phyloP scores from a whole-genome alignment of 1,140 invertebrate species.

The Hylaeus volcanicus region DNA sequence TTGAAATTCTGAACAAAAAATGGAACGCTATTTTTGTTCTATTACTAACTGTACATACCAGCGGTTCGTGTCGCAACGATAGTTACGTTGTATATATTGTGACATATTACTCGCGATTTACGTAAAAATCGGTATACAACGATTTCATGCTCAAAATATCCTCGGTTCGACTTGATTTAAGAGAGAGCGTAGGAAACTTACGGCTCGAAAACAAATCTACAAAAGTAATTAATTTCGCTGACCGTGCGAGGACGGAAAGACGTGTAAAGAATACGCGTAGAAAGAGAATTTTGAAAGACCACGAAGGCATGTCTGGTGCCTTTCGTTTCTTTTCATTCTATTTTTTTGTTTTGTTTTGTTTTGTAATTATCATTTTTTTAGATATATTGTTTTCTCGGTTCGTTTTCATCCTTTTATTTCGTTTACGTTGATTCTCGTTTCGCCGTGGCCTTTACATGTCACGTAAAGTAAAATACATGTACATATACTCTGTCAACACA shows the following conservation, averaged over 20 bases:
- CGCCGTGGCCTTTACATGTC: neutral
- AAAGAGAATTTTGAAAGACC: conserved; percentile 28
- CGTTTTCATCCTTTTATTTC: neutral
- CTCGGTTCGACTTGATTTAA: conserved; percentile 1
- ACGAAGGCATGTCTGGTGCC: neutral
- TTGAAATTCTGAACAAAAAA: neutral
- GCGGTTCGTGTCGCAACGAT: neutral
- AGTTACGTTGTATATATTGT: conserved; percentile 39
- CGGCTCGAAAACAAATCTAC: conserved; percentile 54
- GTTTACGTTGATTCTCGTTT: neutral
- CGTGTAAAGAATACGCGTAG: conserved; percentile 32
- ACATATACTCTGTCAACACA: conserved; percentile 5
- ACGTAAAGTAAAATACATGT: neutral
- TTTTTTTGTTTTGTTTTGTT: neutral
- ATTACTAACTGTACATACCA: neutral
- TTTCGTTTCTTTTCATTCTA: neutral
- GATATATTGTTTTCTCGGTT: neutral
- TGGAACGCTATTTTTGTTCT: neutral
- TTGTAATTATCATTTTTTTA: neutral
- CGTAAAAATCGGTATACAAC: conserved; percentile 25
- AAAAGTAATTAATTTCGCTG: conserved; percentile 49
- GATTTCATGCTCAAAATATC: neutral
- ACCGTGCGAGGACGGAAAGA: conserved; percentile 52
- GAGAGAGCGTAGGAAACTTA: conserved; percentile 25
- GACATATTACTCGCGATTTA: conserved; percentile 33